These are phyloP conservation scores for Conus canariensis DNA, from an alignment of 2,888 invertebrate genomes.

Conservation along the genomic window DNA sequence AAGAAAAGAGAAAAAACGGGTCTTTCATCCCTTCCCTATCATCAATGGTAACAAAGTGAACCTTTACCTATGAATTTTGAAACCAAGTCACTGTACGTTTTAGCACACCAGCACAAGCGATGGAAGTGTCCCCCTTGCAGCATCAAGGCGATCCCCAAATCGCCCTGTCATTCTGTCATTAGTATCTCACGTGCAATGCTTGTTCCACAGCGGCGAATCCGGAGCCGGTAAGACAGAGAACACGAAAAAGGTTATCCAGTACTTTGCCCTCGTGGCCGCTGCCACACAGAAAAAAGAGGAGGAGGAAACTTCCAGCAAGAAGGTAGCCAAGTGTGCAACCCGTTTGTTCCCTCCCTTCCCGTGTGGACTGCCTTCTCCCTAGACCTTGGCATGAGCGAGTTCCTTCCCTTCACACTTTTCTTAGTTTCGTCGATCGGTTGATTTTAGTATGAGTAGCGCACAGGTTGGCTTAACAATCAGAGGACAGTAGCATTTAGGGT, in stretches of 20 bases:
- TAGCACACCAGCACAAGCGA: neutral
- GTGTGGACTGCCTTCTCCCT: neutral
- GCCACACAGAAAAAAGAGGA: slow-evolving; percentile 65
- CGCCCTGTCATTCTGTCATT: too few species aligned
- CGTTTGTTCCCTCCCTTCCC: slow-evolving; percentile 15
- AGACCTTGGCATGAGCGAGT: slow-evolving; percentile 24
- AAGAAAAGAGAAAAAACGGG: neutral
- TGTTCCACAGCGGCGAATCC: slow-evolving; percentile 89
- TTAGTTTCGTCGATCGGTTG: neutral
- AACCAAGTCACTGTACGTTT: too few species aligned
- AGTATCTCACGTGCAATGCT: neutral
- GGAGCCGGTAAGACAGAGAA: slow-evolving; percentile 99
- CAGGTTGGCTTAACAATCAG: too few species aligned
- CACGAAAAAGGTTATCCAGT: slow-evolving; percentile 99
- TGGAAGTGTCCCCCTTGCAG: neutral
- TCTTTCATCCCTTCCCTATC: too few species aligned
- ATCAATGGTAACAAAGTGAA: too few species aligned
- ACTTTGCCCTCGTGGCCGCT: slow-evolving; percentile 90
- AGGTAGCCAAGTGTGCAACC: slow-evolving; percentile 48
- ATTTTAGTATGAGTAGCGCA: too few species aligned
- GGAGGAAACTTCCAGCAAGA: slow-evolving; percentile 58
- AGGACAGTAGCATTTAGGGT: too few species aligned
- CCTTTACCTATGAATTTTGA: too few species aligned
- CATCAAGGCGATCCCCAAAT: neutral
- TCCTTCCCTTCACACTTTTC: neutral